Evolutionary conservation across 2,797 vertebrate genomes (phyloP).

Genomic region (Melanotaenia trifasciata): DNA sequence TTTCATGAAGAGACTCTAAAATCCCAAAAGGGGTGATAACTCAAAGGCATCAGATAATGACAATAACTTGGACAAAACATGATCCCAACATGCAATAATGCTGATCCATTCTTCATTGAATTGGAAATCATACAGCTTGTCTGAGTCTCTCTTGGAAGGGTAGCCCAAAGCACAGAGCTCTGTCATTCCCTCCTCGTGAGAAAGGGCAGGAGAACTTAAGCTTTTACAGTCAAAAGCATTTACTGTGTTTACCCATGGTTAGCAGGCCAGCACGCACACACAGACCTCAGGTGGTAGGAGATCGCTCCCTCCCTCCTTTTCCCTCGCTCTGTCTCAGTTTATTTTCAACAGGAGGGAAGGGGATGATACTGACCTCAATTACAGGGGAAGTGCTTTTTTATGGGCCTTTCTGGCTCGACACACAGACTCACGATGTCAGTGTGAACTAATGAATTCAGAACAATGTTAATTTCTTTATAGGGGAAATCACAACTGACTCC

Average conservation of each 20-base stretch:
- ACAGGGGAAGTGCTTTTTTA: slow-evolving; percentile 83
- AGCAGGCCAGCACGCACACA: slow-evolving; percentile 65
- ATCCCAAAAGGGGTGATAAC: background rate
- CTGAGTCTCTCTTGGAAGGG: slow-evolving; percentile 14
- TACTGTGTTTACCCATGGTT: slow-evolving; percentile 74
- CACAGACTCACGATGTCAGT: slow-evolving; percentile 52
- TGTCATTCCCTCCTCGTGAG: slow-evolving; percentile 68
- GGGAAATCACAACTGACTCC: slow-evolving; percentile 44
- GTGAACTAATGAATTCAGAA: slow-evolving; percentile 66
- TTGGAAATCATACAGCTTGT: slow-evolving; percentile 27
- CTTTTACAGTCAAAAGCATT: slow-evolving; percentile 73
- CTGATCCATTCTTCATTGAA: slow-evolving; percentile 17
- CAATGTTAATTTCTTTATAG: slow-evolving; percentile 48
- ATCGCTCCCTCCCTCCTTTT: slow-evolving; percentile 41
- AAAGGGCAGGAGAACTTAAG: slow-evolving; percentile 61
- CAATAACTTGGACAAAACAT: background rate
- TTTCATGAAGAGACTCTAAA: background rate
- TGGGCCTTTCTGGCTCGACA: slow-evolving; percentile 53
- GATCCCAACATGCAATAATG: background rate
- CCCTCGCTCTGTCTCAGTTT: slow-evolving; percentile 62
- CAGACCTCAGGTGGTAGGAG: slow-evolving; percentile 67
- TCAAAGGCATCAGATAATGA: slow-evolving; percentile 6
- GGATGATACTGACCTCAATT: slow-evolving; percentile 78
- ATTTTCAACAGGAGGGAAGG: slow-evolving; percentile 71
- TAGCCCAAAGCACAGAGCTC: slow-evolving; percentile 12